Evolutionary conservation across 2,113 vertebrate species (phyloP).

Genomic region (human): DNA sequence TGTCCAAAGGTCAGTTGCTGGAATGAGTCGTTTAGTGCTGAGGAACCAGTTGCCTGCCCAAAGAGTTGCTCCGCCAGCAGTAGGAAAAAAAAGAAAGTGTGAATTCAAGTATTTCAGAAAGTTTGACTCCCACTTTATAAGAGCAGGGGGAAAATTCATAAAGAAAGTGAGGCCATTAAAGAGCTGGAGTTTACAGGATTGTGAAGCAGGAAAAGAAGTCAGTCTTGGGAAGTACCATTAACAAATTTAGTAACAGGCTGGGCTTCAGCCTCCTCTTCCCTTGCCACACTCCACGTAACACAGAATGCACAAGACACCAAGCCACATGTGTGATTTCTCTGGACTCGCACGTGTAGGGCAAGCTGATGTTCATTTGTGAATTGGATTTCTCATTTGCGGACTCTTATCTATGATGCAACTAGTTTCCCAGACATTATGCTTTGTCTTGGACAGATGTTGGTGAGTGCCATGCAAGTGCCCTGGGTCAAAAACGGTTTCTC

Average conservation of each 20-base stretch:
- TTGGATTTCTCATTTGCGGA: not conserved
- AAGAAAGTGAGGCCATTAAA: not conserved
- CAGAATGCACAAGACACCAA: not conserved
- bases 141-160: not conserved
- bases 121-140: not conserved
- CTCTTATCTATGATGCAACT: not conserved
- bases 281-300: fast-evolving
- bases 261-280: not conserved
- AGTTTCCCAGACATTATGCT: not conserved
- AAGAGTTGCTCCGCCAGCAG: not conserved
- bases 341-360: not conserved
- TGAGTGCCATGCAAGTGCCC: not conserved
- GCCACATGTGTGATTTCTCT: not conserved
- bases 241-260: fast-evolving
- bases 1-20: not conserved
- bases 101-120: not conserved
- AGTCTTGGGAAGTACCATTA: not conserved
- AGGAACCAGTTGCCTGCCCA: not conserved
- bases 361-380: not conserved
- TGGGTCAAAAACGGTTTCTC: not conserved
- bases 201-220: not conserved
- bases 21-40: not conserved
- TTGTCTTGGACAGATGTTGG: not conserved
- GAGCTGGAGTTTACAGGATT: not conserved
- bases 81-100: not conserved